These are phyloP conservation scores for Eupsilia transversa DNA, from an alignment of 2,888 invertebrate species.

Conservation along the genomic window DNA sequence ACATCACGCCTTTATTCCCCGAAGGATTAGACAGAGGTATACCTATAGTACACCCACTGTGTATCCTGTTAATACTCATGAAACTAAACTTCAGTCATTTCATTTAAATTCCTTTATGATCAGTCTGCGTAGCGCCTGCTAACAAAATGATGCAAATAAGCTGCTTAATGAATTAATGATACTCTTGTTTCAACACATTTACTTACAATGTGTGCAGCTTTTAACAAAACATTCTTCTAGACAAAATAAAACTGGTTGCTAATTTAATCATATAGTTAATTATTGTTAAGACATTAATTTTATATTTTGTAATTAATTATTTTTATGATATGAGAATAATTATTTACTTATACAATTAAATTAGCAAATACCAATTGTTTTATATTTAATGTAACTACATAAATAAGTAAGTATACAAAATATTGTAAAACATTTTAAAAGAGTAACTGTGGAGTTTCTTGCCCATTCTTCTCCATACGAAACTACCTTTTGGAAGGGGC, in stretches of 20 bases:
- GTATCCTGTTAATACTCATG: not conserved
- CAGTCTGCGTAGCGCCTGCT: conserved; percentile 6
- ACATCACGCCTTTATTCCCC: no score
- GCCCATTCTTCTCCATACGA: not conserved
- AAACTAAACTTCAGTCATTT: not conserved
- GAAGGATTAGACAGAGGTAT: no score
- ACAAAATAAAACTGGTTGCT: not conserved
- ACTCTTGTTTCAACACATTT: conserved; percentile 7
- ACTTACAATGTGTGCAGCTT: not conserved
- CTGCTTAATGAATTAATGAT: conserved; percentile 1
- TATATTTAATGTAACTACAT: not conserved
- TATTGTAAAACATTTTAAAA: not conserved
- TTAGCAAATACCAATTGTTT: no score
- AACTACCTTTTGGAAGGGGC: not conserved
- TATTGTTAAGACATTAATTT: no score
- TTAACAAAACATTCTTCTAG: not conserved
- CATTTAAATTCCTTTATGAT: not conserved
- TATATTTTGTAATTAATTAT: not conserved
- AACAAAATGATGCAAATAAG: conserved; percentile 8
- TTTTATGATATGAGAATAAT: not conserved
- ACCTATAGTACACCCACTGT: no score
- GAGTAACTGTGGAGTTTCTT: not conserved
- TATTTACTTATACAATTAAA: not conserved
- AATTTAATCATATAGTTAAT: no score
- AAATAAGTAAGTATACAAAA: not conserved